Base-by-base conservation (phyloP, 1,140 invertebrate species). In the Tetranychus cinnabarinus region DNA sequence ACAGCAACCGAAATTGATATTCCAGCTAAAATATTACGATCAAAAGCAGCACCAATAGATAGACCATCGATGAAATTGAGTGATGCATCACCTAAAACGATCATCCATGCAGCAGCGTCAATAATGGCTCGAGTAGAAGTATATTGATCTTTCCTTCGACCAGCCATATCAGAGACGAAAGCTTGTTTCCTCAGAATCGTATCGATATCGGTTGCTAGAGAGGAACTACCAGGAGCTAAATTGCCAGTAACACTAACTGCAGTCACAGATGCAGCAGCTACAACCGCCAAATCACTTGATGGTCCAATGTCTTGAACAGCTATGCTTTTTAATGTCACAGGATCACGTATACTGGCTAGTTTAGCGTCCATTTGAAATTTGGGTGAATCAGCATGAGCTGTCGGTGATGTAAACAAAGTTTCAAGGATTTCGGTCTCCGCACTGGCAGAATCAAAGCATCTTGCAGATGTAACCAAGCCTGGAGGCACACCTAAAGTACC, bases 1-100 rank as follows among this genome's bases (percentile, higher is more conserved):
- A 83, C 78, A 56, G 81, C 80, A 33, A 83, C 66, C 52, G 75
- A 77, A n/a, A 82, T 78, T 63, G 77, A 80, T 59, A 82, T 69
- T 8, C 81, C 80, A n/a, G 77, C 75, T n/a, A 78, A 67, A 39
- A 79, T 73, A 56, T 72, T 77, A 59, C 79, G 72, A 57, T 75
- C 76, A 68, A 83, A 82, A 33, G 78, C 78, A 13, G 81, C 80
- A 5, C 81, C 64, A 61, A 65, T 65, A 3, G 61, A 63, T 2
- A 65, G 62, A 4, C 64, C 64, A 58, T 65, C 64, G 34, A 65
- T 65, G 34, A 65, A 61, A 50, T 65, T 65, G 6, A 65, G 58
- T 23, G 56, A 54, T 35, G 64, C 64, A 61, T 65, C 64, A 2
- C 64, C 64, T 5, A 65, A 36, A 15, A 65, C 64, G 7, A 65